Base-by-base conservation (phyloP, 2,797 vertebrate species). In the Myoxocephalus aenaeus region DNA sequence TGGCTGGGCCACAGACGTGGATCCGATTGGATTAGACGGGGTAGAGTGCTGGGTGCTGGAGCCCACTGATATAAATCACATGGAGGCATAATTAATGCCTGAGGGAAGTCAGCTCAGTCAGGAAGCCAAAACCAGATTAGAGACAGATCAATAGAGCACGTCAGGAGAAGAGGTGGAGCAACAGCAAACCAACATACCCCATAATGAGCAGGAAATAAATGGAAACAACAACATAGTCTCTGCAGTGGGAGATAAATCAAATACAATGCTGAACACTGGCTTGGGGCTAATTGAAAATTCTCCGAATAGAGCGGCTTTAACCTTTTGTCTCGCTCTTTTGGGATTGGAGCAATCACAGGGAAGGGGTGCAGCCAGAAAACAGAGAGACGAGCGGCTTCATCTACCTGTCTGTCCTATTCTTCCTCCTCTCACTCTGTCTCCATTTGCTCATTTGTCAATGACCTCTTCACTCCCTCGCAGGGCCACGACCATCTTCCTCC, bases 1-100 rank as follows among this genome's bases (percentile, higher is more conserved):
- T 25, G 78, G 78, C 75, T 70, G 88, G 89, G 81, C 80, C 77
- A 87, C 53, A 88, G 90, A 88, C 62, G 78, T 88, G 68, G 86
- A 92, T 93, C 82, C 77, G 82, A 93, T 94, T 88, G 92, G 93
- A 94, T 94, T 89, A 93, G 85, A 73, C 75, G 76, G 83, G 65
- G 84, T 57, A 82, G 82, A 90, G 90, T 66, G 82, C 80, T 72
- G 86, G 81, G 62, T 80, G 78, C 71, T 79, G 87, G 66, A 84
- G 67, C 57, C 62, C 80, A 56, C 84, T 85, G 87, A 92, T 90
- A 91, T 72, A 93, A 91, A 93, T 94, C 94, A 90, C 85, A 91
- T 72, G 77, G 79, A 84, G 74, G 87, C 87, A 87, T 94, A 95
- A 96, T 96, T 95, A 96, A 95, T 94, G 94, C 92, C 91, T 90